Conservation (phyloP, 2,888 invertebrate species). For the Glyphotaelius pellucidus region DNA sequence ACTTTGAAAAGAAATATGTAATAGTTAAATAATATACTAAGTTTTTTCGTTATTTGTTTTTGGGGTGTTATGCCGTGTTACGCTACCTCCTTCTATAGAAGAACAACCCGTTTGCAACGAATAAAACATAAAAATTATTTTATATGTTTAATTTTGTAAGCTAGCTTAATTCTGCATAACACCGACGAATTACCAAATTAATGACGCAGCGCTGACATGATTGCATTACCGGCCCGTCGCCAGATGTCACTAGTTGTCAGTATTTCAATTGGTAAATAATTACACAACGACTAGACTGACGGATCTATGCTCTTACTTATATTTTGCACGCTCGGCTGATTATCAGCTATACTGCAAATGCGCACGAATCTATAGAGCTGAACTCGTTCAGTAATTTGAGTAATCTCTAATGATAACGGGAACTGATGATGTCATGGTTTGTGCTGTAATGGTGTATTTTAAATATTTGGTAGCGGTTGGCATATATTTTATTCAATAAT, state of each 20-base stretch:
- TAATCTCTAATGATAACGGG: not conserved
- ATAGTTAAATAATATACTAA: too few relatives aligned
- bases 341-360: not conserved
- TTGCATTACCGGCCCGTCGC: not conserved
- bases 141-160: not conserved
- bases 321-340: not conserved
- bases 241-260: conserved; percentile 27
- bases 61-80: too few relatives aligned
- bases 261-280: not conserved
- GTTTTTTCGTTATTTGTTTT: too few relatives aligned
- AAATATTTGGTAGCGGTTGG: not conserved
- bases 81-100: too few relatives aligned
- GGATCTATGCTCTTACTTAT: not conserved
- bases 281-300: not conserved
- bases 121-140: not conserved
- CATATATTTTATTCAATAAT: not conserved
- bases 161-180: not conserved
- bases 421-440: not conserved
- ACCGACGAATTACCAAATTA: not conserved
- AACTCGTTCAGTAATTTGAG: not conserved
- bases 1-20: too few relatives aligned
- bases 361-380: not conserved
- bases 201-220: not conserved
- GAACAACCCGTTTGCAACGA: too few relatives aligned
- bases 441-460: not conserved